Conservation (phyloP, 2,797 vertebrate species). For the Semotilus atromaculatus region DNA sequence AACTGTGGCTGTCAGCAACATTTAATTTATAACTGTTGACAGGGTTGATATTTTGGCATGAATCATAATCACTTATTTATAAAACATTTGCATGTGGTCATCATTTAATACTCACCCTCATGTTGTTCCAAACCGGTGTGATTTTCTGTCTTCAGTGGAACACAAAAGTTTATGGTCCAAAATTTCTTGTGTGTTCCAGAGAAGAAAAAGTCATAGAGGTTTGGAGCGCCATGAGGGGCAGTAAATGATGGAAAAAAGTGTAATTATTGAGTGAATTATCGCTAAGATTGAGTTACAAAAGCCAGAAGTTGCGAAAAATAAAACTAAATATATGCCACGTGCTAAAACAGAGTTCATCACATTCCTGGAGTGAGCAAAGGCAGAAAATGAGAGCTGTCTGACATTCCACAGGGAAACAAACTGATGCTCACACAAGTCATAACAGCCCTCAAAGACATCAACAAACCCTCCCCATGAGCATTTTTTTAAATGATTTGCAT, state of each 20-base stretch:
- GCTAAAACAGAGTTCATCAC: constrained; percentile 32
- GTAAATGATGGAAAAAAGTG: neutral
- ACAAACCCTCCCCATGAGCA: neutral
- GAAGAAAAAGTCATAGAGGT: neutral
- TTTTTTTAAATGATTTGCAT: neutral
- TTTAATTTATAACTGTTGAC: constrained; percentile 9
- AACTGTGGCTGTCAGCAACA: constrained; percentile 3
- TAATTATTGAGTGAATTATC: neutral
- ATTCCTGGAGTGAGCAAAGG: constrained; percentile 47
- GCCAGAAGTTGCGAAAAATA: constrained; percentile 7
- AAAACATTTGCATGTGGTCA: neutral
- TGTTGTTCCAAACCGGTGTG: neutral
- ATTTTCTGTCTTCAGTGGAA: neutral
- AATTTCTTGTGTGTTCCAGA: too few species aligned
- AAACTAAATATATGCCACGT: constrained; percentile 1
- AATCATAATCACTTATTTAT: neutral
- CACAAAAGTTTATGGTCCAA: neutral
- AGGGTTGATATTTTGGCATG: neutral
- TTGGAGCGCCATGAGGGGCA: neutral
- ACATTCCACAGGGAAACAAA: constrained; percentile 35
- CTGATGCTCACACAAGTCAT: constrained; percentile 19
- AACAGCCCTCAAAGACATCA: constrained; percentile 21
- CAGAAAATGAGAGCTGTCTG: constrained; percentile 37
- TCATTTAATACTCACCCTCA: neutral
- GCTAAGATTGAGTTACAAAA: neutral